Conservation (phyloP, 2,113 vertebrate species). For the Rhombomys opimus region DNA sequence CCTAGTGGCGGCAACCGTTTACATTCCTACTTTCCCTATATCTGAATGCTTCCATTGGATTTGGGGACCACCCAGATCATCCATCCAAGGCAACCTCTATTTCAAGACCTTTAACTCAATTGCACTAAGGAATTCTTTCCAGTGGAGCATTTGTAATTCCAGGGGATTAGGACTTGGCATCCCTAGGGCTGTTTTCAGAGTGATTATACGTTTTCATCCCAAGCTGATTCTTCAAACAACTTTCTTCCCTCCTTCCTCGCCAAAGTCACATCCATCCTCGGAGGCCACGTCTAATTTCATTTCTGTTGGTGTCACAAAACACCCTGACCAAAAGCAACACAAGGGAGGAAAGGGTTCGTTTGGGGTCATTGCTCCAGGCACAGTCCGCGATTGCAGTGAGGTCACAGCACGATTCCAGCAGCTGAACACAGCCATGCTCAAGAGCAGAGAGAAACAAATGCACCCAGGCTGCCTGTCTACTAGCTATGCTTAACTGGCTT, state of each 20-base stretch:
- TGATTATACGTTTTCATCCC: not conserved
- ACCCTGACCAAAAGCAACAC: not conserved
- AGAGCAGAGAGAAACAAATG: not conserved
- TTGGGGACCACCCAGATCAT: not conserved
- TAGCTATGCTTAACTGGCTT: not conserved
- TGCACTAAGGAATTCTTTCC: not conserved
- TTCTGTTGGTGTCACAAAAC: not conserved
- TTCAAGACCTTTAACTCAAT: not conserved
- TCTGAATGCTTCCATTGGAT: not conserved
- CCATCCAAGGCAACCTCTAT: not conserved
- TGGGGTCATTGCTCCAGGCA: not conserved
- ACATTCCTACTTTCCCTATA: not conserved
- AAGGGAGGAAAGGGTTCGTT: not conserved
- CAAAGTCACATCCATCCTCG: not conserved
- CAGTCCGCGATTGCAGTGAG: not conserved
- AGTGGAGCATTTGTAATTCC: not conserved
- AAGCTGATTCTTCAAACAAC: not conserved
- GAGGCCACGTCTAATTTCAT: not conserved
- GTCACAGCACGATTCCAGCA: not conserved
- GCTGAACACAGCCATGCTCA: not conserved
- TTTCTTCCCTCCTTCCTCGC: not conserved
- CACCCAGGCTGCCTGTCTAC: not conserved
- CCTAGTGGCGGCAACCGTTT: accelerated
- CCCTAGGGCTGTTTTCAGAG: not conserved
- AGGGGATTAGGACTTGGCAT: too few relatives aligned